Conservation (phyloP, 2,888 invertebrate species). For the Aproaerema taeniolella region DNA sequence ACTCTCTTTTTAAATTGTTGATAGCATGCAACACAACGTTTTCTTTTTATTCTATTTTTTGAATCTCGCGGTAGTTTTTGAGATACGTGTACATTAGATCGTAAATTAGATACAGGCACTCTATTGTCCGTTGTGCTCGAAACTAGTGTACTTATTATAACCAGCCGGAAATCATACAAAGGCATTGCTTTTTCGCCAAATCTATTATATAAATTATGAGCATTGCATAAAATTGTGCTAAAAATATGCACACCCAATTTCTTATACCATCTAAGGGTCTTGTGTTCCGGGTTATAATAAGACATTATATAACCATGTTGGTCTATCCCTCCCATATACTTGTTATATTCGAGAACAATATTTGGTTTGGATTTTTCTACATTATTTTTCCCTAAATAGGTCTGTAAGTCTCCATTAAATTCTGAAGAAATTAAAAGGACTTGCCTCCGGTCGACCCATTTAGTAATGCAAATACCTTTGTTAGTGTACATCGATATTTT, state of each 20-base stretch:
- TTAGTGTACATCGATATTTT: neutral
- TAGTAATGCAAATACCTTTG: neutral
- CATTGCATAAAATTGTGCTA: neutral
- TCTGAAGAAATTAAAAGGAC: constrained; percentile 6
- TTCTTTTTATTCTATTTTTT: too few relatives aligned
- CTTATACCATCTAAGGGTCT: constrained; percentile 11
- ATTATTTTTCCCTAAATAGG: too few relatives aligned
- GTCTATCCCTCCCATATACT: neutral
- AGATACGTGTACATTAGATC: too few relatives aligned
- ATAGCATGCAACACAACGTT: neutral
- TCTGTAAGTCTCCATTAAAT: neutral
- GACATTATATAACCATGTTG: constrained; percentile 6
- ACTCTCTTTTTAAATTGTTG: neutral
- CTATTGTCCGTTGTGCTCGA: too few relatives aligned
- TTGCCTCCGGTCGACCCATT: constrained; percentile 1
- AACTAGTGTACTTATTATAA: neutral
- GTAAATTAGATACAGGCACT: neutral
- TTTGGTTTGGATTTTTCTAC: too few relatives aligned
- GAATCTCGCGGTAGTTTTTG: too few relatives aligned
- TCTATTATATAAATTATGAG: constrained; percentile 7
- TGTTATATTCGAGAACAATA: neutral
- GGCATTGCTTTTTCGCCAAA: constrained; percentile 8
- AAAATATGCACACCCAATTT: constrained; percentile 4
- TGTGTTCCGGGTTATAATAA: constrained; percentile 7
- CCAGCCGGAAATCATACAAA: neutral